Conservation (phyloP, 2,113 vertebrate species). For the Plectropomus leopardus region DNA sequence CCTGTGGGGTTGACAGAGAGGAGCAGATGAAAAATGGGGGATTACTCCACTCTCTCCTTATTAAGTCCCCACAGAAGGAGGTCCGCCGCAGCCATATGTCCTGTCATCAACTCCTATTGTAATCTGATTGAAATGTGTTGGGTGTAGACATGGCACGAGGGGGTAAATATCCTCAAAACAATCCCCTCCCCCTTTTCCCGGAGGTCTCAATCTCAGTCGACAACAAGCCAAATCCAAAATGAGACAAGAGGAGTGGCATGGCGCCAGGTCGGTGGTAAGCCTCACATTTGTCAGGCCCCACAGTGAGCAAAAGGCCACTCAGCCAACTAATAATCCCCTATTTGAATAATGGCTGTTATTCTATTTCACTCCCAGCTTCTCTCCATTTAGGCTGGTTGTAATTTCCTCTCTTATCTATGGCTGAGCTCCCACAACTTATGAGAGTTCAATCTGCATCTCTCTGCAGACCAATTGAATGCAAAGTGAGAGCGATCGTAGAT, state of each 20-base stretch:
- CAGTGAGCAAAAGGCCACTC: slow-evolving; percentile 66
- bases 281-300: slow-evolving; percentile 34
- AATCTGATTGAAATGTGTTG: slow-evolving; percentile 68
- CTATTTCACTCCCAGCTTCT: slow-evolving; percentile 66
- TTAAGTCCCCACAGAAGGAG: slow-evolving; percentile 67
- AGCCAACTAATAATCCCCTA: slow-evolving; percentile 76
- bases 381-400: slow-evolving; percentile 74
- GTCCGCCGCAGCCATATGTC: slow-evolving; percentile 61
- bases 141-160: background rate
- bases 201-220: slow-evolving; percentile 33
- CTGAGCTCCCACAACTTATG: slow-evolving; percentile 59
- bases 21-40: slow-evolving; percentile 69
- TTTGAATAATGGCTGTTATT: slow-evolving; percentile 76
- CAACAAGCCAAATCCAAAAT: slow-evolving; percentile 39
- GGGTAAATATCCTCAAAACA: slow-evolving; percentile 15
- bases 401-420: slow-evolving; percentile 68
- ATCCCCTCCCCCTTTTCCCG: background rate
- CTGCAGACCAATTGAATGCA: slow-evolving; percentile 53
- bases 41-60: slow-evolving; percentile 73
- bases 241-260: slow-evolving; percentile 20
- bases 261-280: slow-evolving; percentile 42
- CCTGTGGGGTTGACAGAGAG: slow-evolving; percentile 67
- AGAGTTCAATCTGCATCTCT: slow-evolving; percentile 71
- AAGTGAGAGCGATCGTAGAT: slow-evolving; percentile 62
- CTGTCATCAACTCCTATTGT: slow-evolving; percentile 62